Percentiles rank a stretch among this genome's conserved stretches.
phyloP scores from a whole-genome alignment of 2,888 invertebrate species.

The Melieria crassipennis region DNA sequence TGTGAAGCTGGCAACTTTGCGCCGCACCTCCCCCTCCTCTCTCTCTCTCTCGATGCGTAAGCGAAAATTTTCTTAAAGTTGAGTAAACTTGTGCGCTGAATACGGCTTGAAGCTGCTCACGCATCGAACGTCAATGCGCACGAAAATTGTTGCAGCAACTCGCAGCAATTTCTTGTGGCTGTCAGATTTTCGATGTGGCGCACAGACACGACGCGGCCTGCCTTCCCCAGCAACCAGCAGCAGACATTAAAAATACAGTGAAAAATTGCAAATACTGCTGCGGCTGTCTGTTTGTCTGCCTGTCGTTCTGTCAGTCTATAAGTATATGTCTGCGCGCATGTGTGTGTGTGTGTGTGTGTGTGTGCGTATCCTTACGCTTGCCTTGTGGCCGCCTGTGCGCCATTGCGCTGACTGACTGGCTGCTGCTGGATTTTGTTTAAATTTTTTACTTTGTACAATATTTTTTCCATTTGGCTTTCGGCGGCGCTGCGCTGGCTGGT shows the following conservation, averaged over 20 bases:
- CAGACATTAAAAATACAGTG: conserved; percentile 1
- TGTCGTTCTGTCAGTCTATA: background rate
- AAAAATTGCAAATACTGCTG: conserved; percentile 1
- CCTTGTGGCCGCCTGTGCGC: conserved; percentile 1
- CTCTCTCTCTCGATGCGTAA: too few relatives aligned
- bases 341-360: background rate
- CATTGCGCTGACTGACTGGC: background rate
- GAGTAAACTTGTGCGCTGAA: too few relatives aligned
- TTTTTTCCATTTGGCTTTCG: background rate
- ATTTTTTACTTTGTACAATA: conserved; percentile 15
- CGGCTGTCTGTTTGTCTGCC: background rate
- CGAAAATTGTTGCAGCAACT: too few relatives aligned
- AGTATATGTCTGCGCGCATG: conserved; percentile 1
- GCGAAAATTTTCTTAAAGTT: too few relatives aligned
- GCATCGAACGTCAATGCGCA: too few relatives aligned
- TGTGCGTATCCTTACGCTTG: background rate
- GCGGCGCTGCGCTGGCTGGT: background rate
- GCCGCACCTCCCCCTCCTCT: too few relatives aligned
- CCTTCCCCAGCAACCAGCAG: too few relatives aligned
- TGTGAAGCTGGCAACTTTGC: too few relatives aligned
- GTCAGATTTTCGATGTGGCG: too few relatives aligned
- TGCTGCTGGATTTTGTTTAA: conserved; percentile 23
- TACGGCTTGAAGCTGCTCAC: too few relatives aligned
- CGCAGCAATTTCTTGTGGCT: too few relatives aligned
- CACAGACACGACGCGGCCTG: too few relatives aligned